Conservation (phyloP, 1,140 invertebrate species). For the Hydropsyche tenuis region DNA sequence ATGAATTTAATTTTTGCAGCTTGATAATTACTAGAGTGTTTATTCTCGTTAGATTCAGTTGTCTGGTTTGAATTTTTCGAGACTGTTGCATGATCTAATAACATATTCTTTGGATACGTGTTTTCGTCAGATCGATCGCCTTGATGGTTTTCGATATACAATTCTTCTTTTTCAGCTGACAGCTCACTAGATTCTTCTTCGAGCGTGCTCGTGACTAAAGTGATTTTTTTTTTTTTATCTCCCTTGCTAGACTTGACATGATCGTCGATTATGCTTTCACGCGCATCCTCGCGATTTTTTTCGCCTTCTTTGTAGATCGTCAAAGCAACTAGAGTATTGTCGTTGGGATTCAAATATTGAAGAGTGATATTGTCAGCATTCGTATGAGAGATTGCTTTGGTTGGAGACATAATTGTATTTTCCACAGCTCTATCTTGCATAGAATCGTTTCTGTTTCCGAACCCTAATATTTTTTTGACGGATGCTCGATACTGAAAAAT, state of each 20-base stretch:
- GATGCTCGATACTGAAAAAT: slow-evolving; percentile 51
- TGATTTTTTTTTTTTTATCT: slow-evolving; percentile 9
- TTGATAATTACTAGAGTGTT: too few relatives aligned
- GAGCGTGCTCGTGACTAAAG: not conserved
- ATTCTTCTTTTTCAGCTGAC: not conserved
- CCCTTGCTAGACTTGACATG: not conserved
- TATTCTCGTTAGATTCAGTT: too few relatives aligned
- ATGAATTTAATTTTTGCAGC: too few relatives aligned
- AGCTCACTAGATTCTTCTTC: not conserved
- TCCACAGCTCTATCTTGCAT: slow-evolving; percentile 40
- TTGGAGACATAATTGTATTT: slow-evolving; percentile 45
- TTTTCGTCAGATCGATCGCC: too few relatives aligned
- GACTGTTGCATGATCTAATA: too few relatives aligned
- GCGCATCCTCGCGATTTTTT: not conserved
- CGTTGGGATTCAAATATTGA: slow-evolving; percentile 39
- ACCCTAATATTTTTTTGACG: slow-evolving; percentile 44
- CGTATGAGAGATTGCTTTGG: not conserved
- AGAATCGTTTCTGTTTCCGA: slow-evolving; percentile 36
- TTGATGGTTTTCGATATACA: not conserved
- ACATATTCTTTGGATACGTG: too few relatives aligned
- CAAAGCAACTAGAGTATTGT: slow-evolving; percentile 31
- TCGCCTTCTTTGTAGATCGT: slow-evolving; percentile 40
- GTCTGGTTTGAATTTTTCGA: too few relatives aligned
- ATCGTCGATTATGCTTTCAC: not conserved
- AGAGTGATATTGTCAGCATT: slow-evolving; percentile 33